Conservation (phyloP, 2,888 invertebrate species). For the Lutraria lutraria region DNA sequence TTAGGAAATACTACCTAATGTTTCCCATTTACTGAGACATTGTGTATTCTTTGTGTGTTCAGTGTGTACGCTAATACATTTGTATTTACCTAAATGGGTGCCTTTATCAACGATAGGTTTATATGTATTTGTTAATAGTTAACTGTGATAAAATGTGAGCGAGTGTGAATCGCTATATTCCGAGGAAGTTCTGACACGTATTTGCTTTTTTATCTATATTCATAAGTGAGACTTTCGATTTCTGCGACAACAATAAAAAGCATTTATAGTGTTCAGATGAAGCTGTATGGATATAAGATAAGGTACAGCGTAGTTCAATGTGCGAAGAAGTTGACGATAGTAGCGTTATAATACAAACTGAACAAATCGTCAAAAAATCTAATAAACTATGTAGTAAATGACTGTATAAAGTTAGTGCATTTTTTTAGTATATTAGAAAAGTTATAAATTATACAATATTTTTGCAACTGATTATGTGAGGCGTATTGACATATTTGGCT, state of each 20-base stretch:
- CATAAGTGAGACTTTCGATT: neutral
- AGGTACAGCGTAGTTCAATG: no score
- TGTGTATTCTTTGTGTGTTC: neutral
- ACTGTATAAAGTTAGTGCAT: no score
- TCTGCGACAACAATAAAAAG: neutral
- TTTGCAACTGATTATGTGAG: no score
- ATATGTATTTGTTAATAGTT: neutral
- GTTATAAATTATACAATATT: no score
- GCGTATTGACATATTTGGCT: no score
- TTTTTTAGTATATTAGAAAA: no score
- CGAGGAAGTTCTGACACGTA: neutral
- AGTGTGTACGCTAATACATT: neutral
- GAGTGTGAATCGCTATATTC: neutral
- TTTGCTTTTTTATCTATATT: neutral
- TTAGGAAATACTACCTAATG: neutral
- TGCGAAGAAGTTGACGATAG: no score
- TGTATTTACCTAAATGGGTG: neutral
- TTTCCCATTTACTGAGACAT: neutral
- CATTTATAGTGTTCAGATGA: no score
- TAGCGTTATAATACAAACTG: no score
- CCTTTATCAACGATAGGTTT: neutral
- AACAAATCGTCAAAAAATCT: no score
- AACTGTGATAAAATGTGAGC: neutral
- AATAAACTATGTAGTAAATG: no score
- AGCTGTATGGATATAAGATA: no score